Conservation (phyloP, 2,888 invertebrate species). For the Hemicrepidius hirtus region DNA sequence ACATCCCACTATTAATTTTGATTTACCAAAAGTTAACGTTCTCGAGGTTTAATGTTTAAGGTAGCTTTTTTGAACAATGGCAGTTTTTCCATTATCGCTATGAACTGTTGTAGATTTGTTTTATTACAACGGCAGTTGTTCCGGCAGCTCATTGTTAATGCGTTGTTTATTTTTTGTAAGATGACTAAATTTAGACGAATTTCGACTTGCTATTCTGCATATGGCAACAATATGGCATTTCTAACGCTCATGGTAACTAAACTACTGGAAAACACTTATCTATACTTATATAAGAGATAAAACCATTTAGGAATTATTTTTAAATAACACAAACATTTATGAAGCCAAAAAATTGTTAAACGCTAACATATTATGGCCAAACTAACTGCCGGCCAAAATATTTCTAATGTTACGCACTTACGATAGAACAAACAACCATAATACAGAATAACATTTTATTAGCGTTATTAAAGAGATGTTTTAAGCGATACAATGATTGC, state of each 20-base stretch:
- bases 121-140: constrained; percentile 38
- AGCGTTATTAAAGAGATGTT: constrained; percentile 50
- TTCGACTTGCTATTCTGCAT: constrained; percentile 61
- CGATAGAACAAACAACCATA: constrained; percentile 56
- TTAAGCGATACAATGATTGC: constrained; percentile 53
- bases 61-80: constrained; percentile 46
- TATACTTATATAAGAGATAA: constrained; percentile 59
- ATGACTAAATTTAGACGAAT: constrained; percentile 39
- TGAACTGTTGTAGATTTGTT: constrained; percentile 16
- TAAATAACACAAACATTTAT: constrained; percentile 53
- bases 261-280: constrained; percentile 61
- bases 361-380: constrained; percentile 46
- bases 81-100: constrained; percentile 44
- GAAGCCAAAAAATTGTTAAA: constrained; percentile 50
- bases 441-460: constrained; percentile 60
- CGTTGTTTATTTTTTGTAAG: constrained; percentile 42
- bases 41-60: constrained; percentile 24
- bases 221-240: constrained; percentile 67
- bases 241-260: constrained; percentile 58
- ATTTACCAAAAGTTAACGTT: constrained; percentile 45
- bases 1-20: constrained; percentile 52
- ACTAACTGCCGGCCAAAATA: constrained; percentile 38
- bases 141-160: constrained; percentile 47
- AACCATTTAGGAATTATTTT: constrained; percentile 60
- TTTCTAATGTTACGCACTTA: constrained; percentile 48